Evolutionary conservation across 2,888 invertebrate genomes (phyloP).

Genomic region (Cistogaster globosa): DNA sequence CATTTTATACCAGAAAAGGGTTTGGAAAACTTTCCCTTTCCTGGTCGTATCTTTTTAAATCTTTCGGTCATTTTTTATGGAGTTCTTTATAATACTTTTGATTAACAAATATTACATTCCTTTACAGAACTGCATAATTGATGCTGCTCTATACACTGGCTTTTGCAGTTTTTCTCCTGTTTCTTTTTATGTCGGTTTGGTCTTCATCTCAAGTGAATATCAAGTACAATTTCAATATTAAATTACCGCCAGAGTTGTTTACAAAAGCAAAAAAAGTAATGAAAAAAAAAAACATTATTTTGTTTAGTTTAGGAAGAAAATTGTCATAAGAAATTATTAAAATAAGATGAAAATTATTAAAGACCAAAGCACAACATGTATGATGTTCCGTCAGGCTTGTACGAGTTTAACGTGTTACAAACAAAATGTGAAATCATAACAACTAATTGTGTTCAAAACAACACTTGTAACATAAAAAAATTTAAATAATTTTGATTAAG

Average conservation of each 20-base stretch:
- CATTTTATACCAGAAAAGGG: no score
- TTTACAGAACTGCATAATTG: neutral
- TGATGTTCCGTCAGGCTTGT: slow-evolving; percentile 35
- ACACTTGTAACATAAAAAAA: slow-evolving; percentile 66
- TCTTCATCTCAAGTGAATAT: slow-evolving; percentile 64
- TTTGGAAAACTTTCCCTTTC: no score
- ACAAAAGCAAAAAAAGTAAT: slow-evolving; percentile 8
- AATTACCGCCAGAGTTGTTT: slow-evolving; percentile 63
- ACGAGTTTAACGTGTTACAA: slow-evolving; percentile 63
- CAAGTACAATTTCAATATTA: slow-evolving; percentile 69
- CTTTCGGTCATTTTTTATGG: no score
- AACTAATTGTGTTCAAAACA: slow-evolving; percentile 69
- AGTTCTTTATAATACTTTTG: no score
- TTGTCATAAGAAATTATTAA: slow-evolving; percentile 57
- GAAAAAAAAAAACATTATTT: slow-evolving; percentile 51
- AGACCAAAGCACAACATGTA: slow-evolving; percentile 39
- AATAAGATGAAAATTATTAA: slow-evolving; percentile 43
- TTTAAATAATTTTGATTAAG: slow-evolving; percentile 57
- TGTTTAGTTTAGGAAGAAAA: slow-evolving; percentile 62
- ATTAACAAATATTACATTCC: neutral
- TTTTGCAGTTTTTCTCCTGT: slow-evolving; percentile 27
- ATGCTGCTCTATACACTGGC: slow-evolving; percentile 19
- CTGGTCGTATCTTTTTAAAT: no score
- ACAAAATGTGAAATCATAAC: slow-evolving; percentile 70
- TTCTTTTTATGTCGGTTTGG: slow-evolving; percentile 43